Base-by-base conservation (phyloP, 2,113 vertebrate species). In the Nycticorax nycticorax region DNA sequence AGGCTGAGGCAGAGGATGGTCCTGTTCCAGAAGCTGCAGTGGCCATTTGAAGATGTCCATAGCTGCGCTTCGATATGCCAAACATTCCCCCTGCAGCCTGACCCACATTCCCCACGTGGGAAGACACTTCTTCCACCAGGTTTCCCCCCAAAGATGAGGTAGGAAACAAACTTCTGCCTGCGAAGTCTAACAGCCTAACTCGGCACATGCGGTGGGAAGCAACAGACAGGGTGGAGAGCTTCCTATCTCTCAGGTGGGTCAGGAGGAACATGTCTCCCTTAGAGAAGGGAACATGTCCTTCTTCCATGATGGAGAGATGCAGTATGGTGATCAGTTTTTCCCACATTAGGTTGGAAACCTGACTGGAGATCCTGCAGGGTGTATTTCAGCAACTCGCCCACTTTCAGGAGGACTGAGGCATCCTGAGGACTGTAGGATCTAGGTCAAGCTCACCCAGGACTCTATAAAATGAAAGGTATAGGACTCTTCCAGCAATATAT, bases 31-130 rank as follows among this genome's bases (percentile, higher is more conserved):
- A 11, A 82, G 74, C 0, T 63, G 68, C 8, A 33, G 22, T 8
- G 72, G 64, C 33, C 20, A 32, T 26, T 55, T 33, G 19, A 13
- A 18, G 35, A 14, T 6, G 30, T 33, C 21, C 16, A 12, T 37
- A 35, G 62, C 53, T 64, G 14, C 24, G 7, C 68, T 76, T 55
- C 4, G 13, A 63, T 7, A 3, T 2, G 33, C 59, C n/a, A 43
- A 94, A 17, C 20, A 3, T 45, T 67, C 9, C 55, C 55, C 83
- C 21, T 20, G 18, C 67, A 68, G 22, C 53, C 53, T 28, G 48
- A 18, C 5, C 39, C 10, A 1, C 0, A 1, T 5, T 62, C 30
- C 35, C 24, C 52, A 2, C 1, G 0, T 0, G 11, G 30, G 33
- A n/a, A 22, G 30, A 17, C 1, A 10, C 3, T 66, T 39, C 52